Conservation (phyloP, 2,113 vertebrate genomes). For the Nesogale talazaci region DNA sequence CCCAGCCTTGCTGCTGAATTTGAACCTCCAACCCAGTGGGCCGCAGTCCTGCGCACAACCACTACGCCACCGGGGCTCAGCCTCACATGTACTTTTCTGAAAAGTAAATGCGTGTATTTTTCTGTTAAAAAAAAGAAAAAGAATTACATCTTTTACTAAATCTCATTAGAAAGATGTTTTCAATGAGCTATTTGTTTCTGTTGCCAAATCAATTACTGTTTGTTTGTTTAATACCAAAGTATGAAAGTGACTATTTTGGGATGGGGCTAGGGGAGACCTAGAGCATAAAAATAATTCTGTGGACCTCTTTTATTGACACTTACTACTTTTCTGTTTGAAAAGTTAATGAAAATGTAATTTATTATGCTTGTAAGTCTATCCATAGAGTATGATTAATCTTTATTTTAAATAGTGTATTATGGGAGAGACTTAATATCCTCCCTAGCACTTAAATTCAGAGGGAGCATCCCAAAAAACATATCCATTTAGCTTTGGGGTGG, state of each 20-base stretch:
- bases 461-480: background rate
- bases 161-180: background rate
- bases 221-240: slow-evolving; percentile 1
- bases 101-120: no score
- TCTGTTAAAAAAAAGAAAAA: background rate
- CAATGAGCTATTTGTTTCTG: slow-evolving; percentile 20
- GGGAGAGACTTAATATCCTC: background rate
- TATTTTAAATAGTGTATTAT: slow-evolving; percentile 49
- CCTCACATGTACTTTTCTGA: no score
- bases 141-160: slow-evolving; percentile 4
- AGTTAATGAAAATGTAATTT: slow-evolving; percentile 32
- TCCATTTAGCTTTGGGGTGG: slow-evolving; percentile 31
- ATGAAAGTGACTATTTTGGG: slow-evolving; percentile 3
- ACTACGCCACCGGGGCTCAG: no score
- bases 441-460: slow-evolving; percentile 5
- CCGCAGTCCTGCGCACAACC: no score
- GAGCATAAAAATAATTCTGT: slow-evolving; percentile 23
- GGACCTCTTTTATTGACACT: background rate
- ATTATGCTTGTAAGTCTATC: background rate
- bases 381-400: slow-evolving; percentile 8
- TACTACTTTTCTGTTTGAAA: slow-evolving; percentile 42
- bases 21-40: no score
- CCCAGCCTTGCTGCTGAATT: no score
- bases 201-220: slow-evolving; percentile 14
- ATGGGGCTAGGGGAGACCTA: background rate